Evolutionary conservation across 1,140 invertebrate genomes (phyloP), one percentile per base, ranked within the genome.

Genomic region (Leptestheria dahalacensis): DNA sequence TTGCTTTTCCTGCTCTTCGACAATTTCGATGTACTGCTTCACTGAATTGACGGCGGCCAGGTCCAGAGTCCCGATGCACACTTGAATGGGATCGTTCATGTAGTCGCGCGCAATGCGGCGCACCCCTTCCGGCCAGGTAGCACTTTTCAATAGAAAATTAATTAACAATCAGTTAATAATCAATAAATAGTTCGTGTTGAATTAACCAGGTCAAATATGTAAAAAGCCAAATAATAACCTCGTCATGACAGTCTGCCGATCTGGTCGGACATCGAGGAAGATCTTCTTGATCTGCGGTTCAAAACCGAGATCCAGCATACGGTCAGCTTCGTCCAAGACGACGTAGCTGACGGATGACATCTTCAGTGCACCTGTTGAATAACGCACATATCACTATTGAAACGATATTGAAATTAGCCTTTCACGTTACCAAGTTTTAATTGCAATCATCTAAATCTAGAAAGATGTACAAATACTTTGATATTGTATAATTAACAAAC

Each of bases 61-160:
- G 72, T 96, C 89, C 6, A 95, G 73, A 1, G 85, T 83, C 15
- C 91, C 91, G 24, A 96, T 84, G 72, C 82, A 88, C 2, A 96
- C 83, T 74, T 91, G 86, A 24, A 94, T 77, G 0, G 92, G 91
- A 73, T 92, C 79, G 49, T 78, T 82, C 82, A 91, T 88, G 67
- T 94, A 94, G 0, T 79, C 81, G 61, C 83, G 76, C 0, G 89
- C 91, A 46, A 97, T 71, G 24, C 85, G 74, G 41, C 87, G 77
- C 2, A 96, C 89, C 50, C 81, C 85, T 28, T 74, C 66, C 2
- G 91, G 91, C 91, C 91, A 95, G 0, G 91, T 96, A 15, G 91
- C 91, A 73, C 83, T 86, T n/a, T n/a, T n/a, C 70, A 71, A 49
- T 24, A 61, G 3, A 61, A 58, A 52, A 57, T 51, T 47, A 41